These are phyloP conservation scores for Cephalopterus ornatus DNA, from an alignment of 2,113 vertebrate genomes.

Conservation along the genomic window DNA sequence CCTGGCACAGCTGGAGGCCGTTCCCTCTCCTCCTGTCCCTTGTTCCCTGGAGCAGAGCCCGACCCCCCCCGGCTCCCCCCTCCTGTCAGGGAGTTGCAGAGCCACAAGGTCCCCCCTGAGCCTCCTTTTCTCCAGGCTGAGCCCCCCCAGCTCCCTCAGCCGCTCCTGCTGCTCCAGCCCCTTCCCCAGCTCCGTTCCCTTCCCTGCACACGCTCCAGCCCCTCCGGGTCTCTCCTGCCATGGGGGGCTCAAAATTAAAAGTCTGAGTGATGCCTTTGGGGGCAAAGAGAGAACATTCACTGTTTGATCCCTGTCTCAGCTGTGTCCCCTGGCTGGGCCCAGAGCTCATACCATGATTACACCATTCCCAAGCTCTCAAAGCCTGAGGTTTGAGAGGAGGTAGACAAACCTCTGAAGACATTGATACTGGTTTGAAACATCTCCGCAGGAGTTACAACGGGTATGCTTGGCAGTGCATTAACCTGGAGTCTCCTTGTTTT, in stretches of 20 bases:
- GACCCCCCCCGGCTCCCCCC: no score
- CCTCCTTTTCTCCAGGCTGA: no score
- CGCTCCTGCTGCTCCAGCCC: neutral
- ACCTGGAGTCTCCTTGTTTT: neutral
- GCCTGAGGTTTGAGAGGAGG: neutral
- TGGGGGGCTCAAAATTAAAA: neutral
- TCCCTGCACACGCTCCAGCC: neutral
- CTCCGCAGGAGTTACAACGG: neutral
- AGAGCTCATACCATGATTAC: neutral
- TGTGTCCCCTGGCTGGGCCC: neutral
- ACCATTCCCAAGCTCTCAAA: neutral
- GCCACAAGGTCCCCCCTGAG: no score
- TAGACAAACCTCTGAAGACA: neutral
- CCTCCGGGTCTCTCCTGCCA: neutral
- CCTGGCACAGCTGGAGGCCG: no score
- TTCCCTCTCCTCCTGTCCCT: no score
- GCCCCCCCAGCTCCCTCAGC: neutral
- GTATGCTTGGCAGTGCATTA: neutral
- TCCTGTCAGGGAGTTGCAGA: no score
- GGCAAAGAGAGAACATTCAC: neutral
- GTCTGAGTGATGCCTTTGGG: no score
- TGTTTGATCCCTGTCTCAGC: neutral
- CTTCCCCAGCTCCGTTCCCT: neutral
- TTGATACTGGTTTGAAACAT: neutral
- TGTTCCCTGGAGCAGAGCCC: no score